Conservation (phyloP, 1,140 invertebrate genomes). For the Bombus fervidus region DNA sequence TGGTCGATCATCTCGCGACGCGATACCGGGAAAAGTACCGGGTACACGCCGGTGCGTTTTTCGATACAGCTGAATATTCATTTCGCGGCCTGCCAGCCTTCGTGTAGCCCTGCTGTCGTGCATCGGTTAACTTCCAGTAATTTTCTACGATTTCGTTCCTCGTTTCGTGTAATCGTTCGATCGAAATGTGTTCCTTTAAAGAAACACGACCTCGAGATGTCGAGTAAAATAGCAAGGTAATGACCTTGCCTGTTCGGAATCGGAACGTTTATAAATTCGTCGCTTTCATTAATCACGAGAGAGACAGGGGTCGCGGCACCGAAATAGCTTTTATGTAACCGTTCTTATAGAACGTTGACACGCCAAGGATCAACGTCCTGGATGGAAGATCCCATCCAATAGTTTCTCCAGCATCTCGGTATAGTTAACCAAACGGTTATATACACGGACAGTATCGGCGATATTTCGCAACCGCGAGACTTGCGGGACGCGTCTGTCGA, state of each 20-base stretch:
- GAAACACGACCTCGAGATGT: background rate
- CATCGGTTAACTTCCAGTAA: background rate
- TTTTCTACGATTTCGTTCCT: background rate
- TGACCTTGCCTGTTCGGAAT: constrained; percentile 52
- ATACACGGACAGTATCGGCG: background rate
- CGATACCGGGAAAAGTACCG: background rate
- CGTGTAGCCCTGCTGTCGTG: background rate
- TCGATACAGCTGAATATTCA: constrained; percentile 18
- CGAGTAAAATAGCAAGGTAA: background rate
- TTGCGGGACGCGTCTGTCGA: constrained; percentile 33
- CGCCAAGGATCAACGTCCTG: constrained; percentile 58
- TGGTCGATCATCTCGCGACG: constrained; percentile 37
- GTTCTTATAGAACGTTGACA: constrained; percentile 35
- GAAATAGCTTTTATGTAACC: constrained; percentile 65
- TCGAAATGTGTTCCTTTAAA: background rate
- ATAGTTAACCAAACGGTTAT: constrained; percentile 4
- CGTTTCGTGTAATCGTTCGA: background rate
- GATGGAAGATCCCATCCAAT: constrained; percentile 12
- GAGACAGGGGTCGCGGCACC: constrained; percentile 40
- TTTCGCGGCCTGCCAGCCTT: background rate
- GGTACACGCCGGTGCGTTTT: background rate
- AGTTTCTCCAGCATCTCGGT: constrained; percentile 13
- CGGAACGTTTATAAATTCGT: constrained; percentile 60
- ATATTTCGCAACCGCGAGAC: constrained; percentile 22
- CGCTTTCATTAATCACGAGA: constrained; percentile 63